A percentile compares a stretch with the other conserved stretches of the same genome.
Evolutionary conservation across 2,888 invertebrate species (phyloP).

Genomic region (Idaea biselata): DNA sequence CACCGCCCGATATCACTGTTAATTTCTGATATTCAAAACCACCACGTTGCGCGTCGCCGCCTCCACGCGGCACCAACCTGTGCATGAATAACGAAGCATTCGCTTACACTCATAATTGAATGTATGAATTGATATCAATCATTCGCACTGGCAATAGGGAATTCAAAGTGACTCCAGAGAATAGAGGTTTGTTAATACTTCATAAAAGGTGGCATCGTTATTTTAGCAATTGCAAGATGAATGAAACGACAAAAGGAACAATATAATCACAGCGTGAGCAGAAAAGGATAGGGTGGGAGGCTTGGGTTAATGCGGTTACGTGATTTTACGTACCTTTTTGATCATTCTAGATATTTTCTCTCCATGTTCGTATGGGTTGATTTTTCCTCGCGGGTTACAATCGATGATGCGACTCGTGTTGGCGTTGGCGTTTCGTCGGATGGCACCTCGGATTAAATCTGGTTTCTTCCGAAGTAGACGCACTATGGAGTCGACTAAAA

Average conservation of each 20-base stretch:
- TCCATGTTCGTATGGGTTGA: slow-evolving; percentile 91
- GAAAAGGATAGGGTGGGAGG: not conserved
- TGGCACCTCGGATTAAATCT: slow-evolving; percentile 83
- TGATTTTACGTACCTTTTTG: slow-evolving; percentile 82
- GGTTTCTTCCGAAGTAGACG: slow-evolving; percentile 90
- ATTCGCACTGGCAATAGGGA: slow-evolving; percentile 54
- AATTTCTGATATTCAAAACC: slow-evolving; percentile 28
- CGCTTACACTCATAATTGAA: slow-evolving; percentile 51
- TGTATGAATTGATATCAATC: slow-evolving; percentile 52
- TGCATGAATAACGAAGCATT: slow-evolving; percentile 48
- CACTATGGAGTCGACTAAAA: slow-evolving; percentile 92
- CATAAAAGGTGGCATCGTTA: slow-evolving; percentile 7
- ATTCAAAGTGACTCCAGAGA: slow-evolving; percentile 36
- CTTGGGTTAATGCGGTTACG: slow-evolving; percentile 10
- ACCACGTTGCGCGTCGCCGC: slow-evolving; percentile 16
- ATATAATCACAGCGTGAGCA: slow-evolving; percentile 4
- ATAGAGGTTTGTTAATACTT: slow-evolving; percentile 24
- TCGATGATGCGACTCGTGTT: slow-evolving; percentile 86
- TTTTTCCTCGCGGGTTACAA: slow-evolving; percentile 89
- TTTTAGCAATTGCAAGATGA: slow-evolving; percentile 13
- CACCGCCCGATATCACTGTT: slow-evolving; percentile 21
- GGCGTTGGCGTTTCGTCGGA: slow-evolving; percentile 76
- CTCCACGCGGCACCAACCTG: slow-evolving; percentile 10
- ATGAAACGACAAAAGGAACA: slow-evolving; percentile 4
- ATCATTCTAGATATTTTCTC: slow-evolving; percentile 91